Base-by-base conservation (phyloP, 2,113 vertebrate genomes). In the Bos indicus region DNA sequence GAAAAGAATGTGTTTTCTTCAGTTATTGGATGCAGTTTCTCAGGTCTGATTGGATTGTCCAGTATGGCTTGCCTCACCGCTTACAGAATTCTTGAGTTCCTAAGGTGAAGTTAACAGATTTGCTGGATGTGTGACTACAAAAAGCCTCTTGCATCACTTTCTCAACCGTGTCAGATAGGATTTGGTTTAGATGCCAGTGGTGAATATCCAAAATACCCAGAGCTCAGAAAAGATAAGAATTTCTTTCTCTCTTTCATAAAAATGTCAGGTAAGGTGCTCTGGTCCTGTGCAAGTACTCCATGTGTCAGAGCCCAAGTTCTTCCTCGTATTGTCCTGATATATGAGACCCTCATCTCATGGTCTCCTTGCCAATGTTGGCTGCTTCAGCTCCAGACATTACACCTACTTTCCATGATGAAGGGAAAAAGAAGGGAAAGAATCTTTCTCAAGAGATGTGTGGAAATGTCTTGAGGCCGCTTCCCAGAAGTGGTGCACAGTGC, bases 271-370 rank as follows among this genome's bases (percentile, higher is more conserved):
- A 9, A 51, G 33, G 13, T 56, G 46, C 30, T 23, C 17, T 1
- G 0, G 64, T 28, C 9, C 14, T 11, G 2, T 36, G 57, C 36
- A 14, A 5, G 21, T n/a, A 1, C 36, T n/a, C 21, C 4, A 1
- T 3, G n/a, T 52, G 2, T 26, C 33, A 85, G 36, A 84, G 57
- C 19, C 59, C 21, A 62, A 5, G 52, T 5, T 91, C 48, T 48
- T 57, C 36, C 21, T 48, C 30, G 16, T 56, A 25, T 11, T 85
- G 54, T 62, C 16, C 15, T 74, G 57, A 71, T 36, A 5, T 3
- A 54, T 19, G 19, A 36, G 56, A 33, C 23, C 56, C 64, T 30
- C 48, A 3, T 77, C 21, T 59, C 15, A 88, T 4, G 40, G 81
- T 91, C 59, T 62, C 52, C 57, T 84, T 67, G 33, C 5, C 33